phyloP scores from a whole-genome alignment of 2,113 vertebrate species.

The Manacus vitellinus region DNA sequence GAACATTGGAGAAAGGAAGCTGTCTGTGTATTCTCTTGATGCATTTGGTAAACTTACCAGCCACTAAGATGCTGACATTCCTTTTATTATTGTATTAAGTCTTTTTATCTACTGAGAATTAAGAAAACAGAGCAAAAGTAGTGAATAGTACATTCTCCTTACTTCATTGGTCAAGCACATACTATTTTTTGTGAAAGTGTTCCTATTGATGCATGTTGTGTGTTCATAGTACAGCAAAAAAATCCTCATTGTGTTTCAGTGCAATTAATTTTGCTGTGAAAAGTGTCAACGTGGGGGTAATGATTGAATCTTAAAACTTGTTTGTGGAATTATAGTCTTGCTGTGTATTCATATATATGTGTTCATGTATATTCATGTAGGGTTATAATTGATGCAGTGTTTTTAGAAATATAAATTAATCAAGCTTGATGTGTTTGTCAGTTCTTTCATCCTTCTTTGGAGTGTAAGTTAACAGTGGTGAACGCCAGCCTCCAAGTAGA shows the following conservation, averaged over 20 bases:
- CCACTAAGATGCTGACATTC: not conserved
- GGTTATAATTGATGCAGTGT: not conserved
- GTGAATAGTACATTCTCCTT: not conserved
- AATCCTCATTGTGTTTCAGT: not conserved
- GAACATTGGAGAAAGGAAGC: not conserved
- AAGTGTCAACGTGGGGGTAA: not conserved
- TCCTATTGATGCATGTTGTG: not conserved
- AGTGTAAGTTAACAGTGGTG: not conserved
- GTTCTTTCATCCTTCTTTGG: not conserved
- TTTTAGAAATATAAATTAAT: conserved; percentile 23
- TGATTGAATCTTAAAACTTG: not conserved
- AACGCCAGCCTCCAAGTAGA: not conserved
- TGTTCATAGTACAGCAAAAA: not conserved
- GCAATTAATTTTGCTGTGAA: not conserved
- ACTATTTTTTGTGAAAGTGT: not conserved
- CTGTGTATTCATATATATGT: not conserved
- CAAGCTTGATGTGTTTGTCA: conserved; percentile 13
- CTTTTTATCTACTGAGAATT: not conserved
- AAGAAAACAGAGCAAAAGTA: not conserved
- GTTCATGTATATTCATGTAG: not conserved
- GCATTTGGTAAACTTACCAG: not conserved
- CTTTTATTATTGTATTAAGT: not conserved
- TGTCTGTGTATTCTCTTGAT: not conserved
- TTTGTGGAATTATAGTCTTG: not conserved
- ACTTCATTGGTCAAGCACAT: not conserved